Evolutionary conservation across 2,113 vertebrate genomes (phyloP).

Genomic region (Myrmecophaga tridactyla): DNA sequence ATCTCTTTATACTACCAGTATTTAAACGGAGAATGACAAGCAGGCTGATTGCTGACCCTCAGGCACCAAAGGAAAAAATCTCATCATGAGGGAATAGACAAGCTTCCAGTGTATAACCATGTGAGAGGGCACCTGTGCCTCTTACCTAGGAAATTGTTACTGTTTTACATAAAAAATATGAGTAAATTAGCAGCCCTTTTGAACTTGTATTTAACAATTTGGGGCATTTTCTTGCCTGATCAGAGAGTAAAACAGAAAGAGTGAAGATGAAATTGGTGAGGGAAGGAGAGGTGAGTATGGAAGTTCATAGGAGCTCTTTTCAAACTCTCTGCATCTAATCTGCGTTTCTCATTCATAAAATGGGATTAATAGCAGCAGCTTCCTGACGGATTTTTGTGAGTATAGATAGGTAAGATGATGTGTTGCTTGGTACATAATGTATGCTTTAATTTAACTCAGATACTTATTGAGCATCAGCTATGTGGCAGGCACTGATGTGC

Average conservation of each 20-base stretch:
- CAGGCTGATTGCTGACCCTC: neutral
- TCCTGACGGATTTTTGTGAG: neutral
- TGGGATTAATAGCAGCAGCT: neutral
- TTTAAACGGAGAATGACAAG: constrained; percentile 32
- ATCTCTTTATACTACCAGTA: constrained; percentile 34
- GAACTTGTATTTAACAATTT: neutral
- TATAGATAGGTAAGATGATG: neutral
- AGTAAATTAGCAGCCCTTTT: neutral
- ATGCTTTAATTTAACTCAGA: neutral
- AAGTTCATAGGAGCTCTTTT: neutral
- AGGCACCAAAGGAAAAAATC: neutral
- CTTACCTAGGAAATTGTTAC: neutral
- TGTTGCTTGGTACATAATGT: neutral
- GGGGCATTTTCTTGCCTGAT: neutral
- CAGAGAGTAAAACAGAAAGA: neutral
- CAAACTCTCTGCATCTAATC: neutral
- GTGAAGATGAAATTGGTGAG: neutral
- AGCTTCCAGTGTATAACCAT: neutral
- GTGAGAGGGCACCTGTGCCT: neutral
- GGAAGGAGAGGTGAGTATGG: neutral
- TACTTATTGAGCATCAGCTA: neutral
- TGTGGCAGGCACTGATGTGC: neutral
- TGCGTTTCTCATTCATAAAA: neutral
- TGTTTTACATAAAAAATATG: neutral
- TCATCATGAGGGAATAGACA: neutral